Conservation (phyloP, 1,140 invertebrate genomes). For the Pseudomyrmex flavicornis region DNA sequence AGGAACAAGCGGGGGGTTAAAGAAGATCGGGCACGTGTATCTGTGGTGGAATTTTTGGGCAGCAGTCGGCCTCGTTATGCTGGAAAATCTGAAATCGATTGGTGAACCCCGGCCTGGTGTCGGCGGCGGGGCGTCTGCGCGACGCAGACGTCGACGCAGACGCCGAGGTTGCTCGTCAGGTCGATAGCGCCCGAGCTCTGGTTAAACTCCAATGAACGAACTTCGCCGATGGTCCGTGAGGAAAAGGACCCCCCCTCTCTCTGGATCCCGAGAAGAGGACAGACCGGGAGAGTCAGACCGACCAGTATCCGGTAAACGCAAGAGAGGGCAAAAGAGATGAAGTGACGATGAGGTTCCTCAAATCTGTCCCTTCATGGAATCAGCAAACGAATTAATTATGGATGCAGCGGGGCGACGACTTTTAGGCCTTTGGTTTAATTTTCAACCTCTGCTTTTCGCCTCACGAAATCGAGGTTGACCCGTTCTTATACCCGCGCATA, state of each 20-base stretch:
- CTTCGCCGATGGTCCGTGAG: conserved; percentile 78
- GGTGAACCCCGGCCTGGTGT: conserved; percentile 74
- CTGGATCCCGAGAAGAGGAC: conserved; percentile 33
- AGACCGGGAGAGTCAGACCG: conserved; percentile 38
- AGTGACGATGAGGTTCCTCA: conserved; percentile 23
- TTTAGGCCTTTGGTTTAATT: conserved; percentile 66
- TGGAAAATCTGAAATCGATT: conserved; percentile 83
- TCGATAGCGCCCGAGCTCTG: conserved; percentile 81
- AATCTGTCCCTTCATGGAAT: conserved; percentile 23
- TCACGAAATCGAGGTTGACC: conserved; percentile 71
- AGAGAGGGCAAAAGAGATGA: not conserved
- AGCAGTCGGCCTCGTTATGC: conserved; percentile 82
- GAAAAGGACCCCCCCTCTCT: conserved; percentile 68
- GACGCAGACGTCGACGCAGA: conserved; percentile 81
- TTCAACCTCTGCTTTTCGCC: conserved; percentile 20
- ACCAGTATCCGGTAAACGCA: conserved; percentile 2
- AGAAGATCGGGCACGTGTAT: conserved; percentile 36
- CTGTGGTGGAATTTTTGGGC: conserved; percentile 78
- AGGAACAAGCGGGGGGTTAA: conserved; percentile 7
- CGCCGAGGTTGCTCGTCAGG: conserved; percentile 79
- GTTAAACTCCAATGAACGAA: conserved; percentile 80
- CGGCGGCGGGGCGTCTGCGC: conserved; percentile 79
- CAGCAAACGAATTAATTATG: conserved; percentile 79
- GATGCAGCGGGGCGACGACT: conserved; percentile 54
- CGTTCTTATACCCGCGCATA: conserved; percentile 38